phyloP scores from a whole-genome alignment of 2,797 vertebrate species.

The Tenualosa ilisha region DNA sequence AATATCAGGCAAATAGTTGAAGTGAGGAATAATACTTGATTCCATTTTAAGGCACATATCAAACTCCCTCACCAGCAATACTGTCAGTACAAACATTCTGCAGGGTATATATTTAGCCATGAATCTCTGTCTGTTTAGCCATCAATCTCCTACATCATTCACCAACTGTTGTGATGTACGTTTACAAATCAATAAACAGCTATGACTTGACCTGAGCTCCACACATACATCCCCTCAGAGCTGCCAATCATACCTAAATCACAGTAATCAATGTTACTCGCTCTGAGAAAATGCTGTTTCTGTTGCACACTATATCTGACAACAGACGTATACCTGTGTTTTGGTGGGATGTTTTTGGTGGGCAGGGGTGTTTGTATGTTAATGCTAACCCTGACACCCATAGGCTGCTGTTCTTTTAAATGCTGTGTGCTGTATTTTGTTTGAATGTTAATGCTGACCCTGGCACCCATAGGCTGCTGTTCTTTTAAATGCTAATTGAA shows the following conservation, averaged over 20 bases:
- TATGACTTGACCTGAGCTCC: no score
- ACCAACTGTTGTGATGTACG: not conserved
- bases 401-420: constrained; percentile 50
- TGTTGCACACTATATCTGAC: not conserved
- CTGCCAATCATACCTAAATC: not conserved
- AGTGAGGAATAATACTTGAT: not conserved
- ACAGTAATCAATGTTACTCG: not conserved
- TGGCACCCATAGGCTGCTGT: constrained; percentile 52
- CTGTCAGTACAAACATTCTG: not conserved
- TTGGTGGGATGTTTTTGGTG: not conserved
- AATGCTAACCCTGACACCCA: constrained; percentile 47
- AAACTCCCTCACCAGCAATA: not conserved
- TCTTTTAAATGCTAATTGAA: constrained; percentile 63
- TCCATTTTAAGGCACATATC: not conserved
- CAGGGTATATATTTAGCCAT: not conserved
- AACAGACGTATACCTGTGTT: not conserved
- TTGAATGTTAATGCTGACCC: constrained; percentile 51
- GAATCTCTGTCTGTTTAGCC: no score
- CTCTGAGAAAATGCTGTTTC: not conserved
- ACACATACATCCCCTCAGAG: not conserved
- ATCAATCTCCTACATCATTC: not conserved
- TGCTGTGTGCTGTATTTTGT: constrained; percentile 23
- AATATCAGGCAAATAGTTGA: not conserved
- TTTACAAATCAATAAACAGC: not conserved
- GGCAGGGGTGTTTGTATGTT: constrained; percentile 49